phyloP scores from a whole-genome alignment of 2,113 vertebrate species.

The Centrocercus urophasianus region DNA sequence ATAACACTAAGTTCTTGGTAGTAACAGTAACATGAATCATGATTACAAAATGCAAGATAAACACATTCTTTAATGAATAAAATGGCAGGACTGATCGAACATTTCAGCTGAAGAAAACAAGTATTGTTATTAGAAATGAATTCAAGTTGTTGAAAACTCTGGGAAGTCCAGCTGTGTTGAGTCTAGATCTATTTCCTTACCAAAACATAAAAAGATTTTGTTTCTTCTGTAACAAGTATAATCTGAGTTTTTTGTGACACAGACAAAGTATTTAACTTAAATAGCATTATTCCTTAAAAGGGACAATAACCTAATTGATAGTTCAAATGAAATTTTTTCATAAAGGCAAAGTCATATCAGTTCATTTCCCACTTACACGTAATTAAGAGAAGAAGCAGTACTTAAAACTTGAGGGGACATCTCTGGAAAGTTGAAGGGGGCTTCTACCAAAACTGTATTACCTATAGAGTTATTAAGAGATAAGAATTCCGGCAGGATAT shows the following conservation, averaged over 20 bases:
- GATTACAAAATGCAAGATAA: background rate
- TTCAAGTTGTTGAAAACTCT: constrained; percentile 4
- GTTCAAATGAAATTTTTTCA: background rate
- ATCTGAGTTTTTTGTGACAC: background rate
- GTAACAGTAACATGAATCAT: background rate
- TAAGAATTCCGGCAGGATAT: background rate
- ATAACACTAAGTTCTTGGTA: background rate
- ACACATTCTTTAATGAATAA: background rate
- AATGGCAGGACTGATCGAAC: background rate
- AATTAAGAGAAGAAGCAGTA: background rate
- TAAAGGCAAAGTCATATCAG: fast-evolving
- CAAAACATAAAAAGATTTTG: background rate
- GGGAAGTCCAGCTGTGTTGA: background rate
- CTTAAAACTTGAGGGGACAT: background rate
- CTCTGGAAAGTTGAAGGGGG: background rate
- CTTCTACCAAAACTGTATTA: background rate
- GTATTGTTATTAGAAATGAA: background rate
- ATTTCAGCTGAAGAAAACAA: background rate
- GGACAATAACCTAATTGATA: background rate
- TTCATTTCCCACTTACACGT: background rate
- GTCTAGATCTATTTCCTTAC: background rate
- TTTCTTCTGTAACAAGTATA: background rate
- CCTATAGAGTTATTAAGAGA: background rate
- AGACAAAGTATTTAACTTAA: background rate
- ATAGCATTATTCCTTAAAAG: background rate